phyloP scores from a whole-genome alignment of 2,888 invertebrate species.

The Drosophila cognata region DNA sequence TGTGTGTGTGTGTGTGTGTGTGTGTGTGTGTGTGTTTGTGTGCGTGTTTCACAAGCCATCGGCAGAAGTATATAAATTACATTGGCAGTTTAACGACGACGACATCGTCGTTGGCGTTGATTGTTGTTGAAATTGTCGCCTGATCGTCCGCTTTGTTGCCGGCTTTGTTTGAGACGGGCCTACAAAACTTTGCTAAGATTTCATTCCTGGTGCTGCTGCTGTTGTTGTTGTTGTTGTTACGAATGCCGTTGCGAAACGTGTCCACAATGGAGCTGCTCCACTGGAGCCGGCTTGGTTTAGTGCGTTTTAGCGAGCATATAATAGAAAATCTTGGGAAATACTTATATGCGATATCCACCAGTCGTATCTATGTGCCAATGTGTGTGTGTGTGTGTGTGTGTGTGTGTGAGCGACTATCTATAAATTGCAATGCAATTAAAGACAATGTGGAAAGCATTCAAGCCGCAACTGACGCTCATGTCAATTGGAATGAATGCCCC shows the following conservation, averaged over 20 bases:
- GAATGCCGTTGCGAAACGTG: slow-evolving; percentile 45
- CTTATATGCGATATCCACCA: background rate
- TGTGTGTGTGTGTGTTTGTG: background rate
- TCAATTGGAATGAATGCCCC: slow-evolving; percentile 49
- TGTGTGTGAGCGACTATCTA: slow-evolving; percentile 2
- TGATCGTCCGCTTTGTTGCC: slow-evolving; percentile 35
- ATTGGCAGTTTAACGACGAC: slow-evolving; percentile 69
- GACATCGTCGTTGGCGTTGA: slow-evolving; percentile 24
- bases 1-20: slow-evolving; percentile 8
- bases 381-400: background rate
- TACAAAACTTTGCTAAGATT: slow-evolving; percentile 22
- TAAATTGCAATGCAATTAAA: slow-evolving; percentile 45
- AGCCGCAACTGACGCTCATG: slow-evolving; percentile 17
- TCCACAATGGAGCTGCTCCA: slow-evolving; percentile 22
- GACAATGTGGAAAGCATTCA: slow-evolving; percentile 33
- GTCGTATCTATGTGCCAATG: background rate
- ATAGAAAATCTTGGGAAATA: slow-evolving; percentile 53
- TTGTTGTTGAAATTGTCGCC: slow-evolving; percentile 54
- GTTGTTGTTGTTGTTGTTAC: slow-evolving; percentile 1
- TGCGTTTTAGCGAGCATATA: slow-evolving; percentile 48
- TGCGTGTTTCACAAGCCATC: slow-evolving; percentile 56
- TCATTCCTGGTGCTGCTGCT: slow-evolving; percentile 37
- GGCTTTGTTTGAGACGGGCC: slow-evolving; percentile 57
- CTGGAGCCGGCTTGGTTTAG: slow-evolving; percentile 34
- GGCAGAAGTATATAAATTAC: slow-evolving; percentile 73